Conservation (phyloP, 2,888 invertebrate genomes). For the Cosmia trapezina region DNA sequence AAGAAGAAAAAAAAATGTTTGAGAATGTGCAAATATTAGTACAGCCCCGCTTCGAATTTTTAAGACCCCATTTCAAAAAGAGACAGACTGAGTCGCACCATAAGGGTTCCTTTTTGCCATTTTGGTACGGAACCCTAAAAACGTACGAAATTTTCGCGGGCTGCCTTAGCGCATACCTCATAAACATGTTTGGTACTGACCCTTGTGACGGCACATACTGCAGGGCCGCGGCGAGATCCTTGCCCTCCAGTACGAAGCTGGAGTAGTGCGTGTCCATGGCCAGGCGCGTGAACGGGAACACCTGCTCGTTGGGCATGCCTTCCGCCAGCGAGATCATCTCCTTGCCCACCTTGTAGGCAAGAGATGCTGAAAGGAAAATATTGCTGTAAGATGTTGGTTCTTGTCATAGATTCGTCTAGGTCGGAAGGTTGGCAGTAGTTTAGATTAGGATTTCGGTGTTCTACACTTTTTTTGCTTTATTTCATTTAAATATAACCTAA, state of each 20-base stretch:
- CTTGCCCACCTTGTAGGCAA: conserved; percentile 84
- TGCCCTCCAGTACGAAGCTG: conserved; percentile 88
- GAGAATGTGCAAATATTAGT: no score
- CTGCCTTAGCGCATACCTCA: not conserved
- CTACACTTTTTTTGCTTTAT: no score
- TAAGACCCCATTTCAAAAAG: no score
- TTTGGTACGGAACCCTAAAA: no score
- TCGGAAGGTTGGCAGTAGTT: no score
- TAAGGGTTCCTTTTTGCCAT: no score
- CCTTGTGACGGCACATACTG: conserved; percentile 95
- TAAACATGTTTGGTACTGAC: conserved; percentile 72
- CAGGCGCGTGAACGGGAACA: conserved; percentile 93
- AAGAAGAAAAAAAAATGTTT: no score
- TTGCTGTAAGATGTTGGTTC: not conserved
- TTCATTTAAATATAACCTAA: no score
- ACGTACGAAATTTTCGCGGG: not conserved
- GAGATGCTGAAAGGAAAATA: conserved; percentile 74
- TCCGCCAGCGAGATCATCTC: conserved; percentile 92
- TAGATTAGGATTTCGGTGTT: no score
- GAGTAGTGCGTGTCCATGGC: conserved; percentile 85
- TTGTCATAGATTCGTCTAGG: not conserved
- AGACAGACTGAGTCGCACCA: no score
- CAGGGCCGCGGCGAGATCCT: conserved; percentile 91
- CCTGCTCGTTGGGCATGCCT: conserved; percentile 93
- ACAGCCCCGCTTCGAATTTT: no score